phyloP scores from a whole-genome alignment of 2,888 invertebrate genomes.

The Epicampocera succincta region DNA sequence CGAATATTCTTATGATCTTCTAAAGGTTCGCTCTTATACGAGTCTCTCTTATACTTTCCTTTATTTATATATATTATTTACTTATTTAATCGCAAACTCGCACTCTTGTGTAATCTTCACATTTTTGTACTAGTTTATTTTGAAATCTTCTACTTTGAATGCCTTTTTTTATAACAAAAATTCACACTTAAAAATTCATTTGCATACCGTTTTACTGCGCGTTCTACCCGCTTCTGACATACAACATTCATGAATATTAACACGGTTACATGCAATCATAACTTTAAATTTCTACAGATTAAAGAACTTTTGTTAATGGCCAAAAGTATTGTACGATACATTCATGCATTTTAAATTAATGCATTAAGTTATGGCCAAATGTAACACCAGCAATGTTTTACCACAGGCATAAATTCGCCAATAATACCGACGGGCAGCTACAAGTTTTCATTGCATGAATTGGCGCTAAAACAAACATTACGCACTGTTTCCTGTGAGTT shows the following conservation, averaged over 20 bases:
- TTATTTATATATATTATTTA: too few species aligned
- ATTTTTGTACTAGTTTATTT: too few species aligned
- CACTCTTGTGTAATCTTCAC: too few species aligned
- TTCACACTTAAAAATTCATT: too few species aligned
- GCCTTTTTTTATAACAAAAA: too few species aligned
- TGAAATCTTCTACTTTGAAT: too few species aligned
- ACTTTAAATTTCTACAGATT: constrained; percentile 20
- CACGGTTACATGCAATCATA: constrained; percentile 20
- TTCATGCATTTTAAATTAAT: constrained; percentile 62
- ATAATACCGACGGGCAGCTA: constrained; percentile 42
- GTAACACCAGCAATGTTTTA: constrained; percentile 60
- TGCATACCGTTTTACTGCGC: too few species aligned
- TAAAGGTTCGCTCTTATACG: too few species aligned
- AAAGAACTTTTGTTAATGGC: background rate
- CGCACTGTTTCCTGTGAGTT: too few species aligned
- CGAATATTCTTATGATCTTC: too few species aligned
- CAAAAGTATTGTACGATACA: background rate
- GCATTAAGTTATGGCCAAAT: constrained; percentile 67
- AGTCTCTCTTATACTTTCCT: too few species aligned
- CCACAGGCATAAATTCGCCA: constrained; percentile 59
- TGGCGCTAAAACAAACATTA: background rate
- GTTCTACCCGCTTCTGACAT: background rate
- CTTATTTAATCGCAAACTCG: too few species aligned
- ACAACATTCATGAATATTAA: constrained; percentile 1
- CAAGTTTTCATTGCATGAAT: constrained; percentile 10